phyloP scores from a whole-genome alignment of 2,888 invertebrate genomes.

The Hydropsyche betteni region DNA sequence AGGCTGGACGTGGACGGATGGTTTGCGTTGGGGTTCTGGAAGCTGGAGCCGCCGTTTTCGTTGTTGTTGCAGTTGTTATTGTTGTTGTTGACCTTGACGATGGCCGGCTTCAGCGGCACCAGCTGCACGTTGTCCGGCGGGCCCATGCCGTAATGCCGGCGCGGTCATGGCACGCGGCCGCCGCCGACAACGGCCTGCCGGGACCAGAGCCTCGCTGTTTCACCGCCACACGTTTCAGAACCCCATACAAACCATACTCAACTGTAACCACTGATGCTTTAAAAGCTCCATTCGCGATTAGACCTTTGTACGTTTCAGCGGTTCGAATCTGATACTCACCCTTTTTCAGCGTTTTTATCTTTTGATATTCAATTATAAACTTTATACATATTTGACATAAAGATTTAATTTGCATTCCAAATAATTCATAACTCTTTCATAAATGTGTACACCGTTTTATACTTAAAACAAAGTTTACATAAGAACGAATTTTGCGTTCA shows the following conservation, averaged over 20 bases:
- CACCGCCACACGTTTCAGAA: neutral
- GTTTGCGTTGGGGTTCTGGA: conserved; percentile 55
- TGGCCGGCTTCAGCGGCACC: conserved; percentile 62
- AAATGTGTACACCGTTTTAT: no score
- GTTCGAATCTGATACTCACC: no score
- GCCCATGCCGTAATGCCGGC: conserved; percentile 19
- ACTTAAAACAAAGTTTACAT: no score
- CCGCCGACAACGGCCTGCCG: neutral
- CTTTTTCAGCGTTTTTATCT: no score
- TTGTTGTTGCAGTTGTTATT: conserved; percentile 57
- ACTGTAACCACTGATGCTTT: no score
- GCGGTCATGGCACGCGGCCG: conserved; percentile 5
- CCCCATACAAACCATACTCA: neutral
- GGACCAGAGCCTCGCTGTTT: neutral
- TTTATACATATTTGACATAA: no score
- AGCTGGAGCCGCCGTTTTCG: conserved; percentile 57
- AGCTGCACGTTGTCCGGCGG: conserved; percentile 60
- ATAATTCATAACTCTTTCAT: no score
- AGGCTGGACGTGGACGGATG: conserved; percentile 61
- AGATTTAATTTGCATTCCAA: no score
- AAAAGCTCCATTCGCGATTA: no score
- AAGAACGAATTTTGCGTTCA: no score
- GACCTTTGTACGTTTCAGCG: no score
- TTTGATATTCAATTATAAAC: no score
- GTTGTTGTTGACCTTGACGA: conserved; percentile 60